Percentiles rank a stretch among this genome's conserved stretches.
phyloP scores from a whole-genome alignment of 2,888 invertebrate genomes.

The Malacosoma neustria region DNA sequence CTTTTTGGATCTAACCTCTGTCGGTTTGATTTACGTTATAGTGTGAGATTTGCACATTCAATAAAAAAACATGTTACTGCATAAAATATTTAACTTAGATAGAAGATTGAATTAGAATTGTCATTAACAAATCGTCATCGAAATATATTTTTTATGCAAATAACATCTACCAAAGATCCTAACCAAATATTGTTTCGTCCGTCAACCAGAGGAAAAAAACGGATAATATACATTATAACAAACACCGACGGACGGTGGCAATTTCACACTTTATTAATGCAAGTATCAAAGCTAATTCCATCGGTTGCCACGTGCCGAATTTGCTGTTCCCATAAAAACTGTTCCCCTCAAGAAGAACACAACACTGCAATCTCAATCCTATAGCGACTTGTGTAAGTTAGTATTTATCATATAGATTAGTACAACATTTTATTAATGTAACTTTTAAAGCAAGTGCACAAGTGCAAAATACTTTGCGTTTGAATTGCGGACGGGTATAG shows the following conservation, averaged over 20 bases:
- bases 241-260: constrained; percentile 58
- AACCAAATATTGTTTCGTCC: constrained; percentile 1
- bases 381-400: constrained; percentile 15
- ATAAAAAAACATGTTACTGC: no score
- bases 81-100: no score
- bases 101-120: no score
- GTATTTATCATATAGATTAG: no score
- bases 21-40: no score
- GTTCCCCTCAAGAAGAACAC: constrained; percentile 29
- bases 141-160: no score
- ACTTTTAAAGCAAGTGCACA: constrained; percentile 21
- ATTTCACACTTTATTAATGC: constrained; percentile 76
- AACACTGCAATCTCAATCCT: constrained; percentile 34
- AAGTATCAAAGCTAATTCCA: constrained; percentile 72
- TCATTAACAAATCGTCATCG: no score
- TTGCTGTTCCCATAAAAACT: constrained; percentile 66
- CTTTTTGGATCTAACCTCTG: no score
- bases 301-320: constrained; percentile 69
- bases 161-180: not conserved
- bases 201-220: constrained; percentile 33
- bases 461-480: constrained; percentile 23
- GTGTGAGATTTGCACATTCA: no score
- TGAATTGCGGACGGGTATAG: no score
- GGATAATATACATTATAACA: constrained; percentile 66
- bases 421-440: constrained; percentile 5